Conservation (phyloP, 2,888 invertebrate genomes). For the Dysmachus trigonus region DNA sequence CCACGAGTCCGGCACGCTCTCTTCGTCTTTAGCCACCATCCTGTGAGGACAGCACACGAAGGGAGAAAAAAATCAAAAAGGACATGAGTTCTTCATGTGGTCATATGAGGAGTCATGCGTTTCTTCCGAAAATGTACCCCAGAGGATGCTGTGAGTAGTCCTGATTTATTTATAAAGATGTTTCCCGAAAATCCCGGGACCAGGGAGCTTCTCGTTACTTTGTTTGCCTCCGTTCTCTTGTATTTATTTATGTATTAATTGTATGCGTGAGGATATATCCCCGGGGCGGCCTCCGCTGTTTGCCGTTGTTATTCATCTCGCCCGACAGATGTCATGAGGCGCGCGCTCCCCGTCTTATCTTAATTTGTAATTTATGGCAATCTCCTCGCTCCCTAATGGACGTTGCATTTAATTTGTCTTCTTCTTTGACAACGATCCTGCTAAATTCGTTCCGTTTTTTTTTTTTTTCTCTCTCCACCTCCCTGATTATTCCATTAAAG, state of each 20-base stretch:
- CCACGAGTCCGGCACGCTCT: neutral
- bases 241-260: slow-evolving; percentile 23
- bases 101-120: slow-evolving; percentile 49
- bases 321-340: slow-evolving; percentile 3
- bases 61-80: slow-evolving; percentile 39
- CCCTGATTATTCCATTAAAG: neutral
- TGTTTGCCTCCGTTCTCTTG: neutral
- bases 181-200: neutral
- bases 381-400: neutral
- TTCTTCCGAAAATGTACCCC: slow-evolving; percentile 49
- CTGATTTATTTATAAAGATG: slow-evolving; percentile 26
- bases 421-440: neutral
- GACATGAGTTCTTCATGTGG: slow-evolving; percentile 50
- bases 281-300: neutral
- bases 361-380: slow-evolving; percentile 11
- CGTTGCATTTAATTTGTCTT: slow-evolving; percentile 7
- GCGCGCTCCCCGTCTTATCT: neutral
- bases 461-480: neutral
- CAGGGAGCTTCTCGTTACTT: neutral
- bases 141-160: slow-evolving; percentile 48
- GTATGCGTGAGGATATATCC: slow-evolving; percentile 1
- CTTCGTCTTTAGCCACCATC: neutral
- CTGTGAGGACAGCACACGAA: neutral
- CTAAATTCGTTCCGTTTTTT: neutral
- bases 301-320: neutral